phyloP scores from a whole-genome alignment of 30 jellyfish, hydroid and myxozoan species.

The Clytia hemisphaerica region DNA sequence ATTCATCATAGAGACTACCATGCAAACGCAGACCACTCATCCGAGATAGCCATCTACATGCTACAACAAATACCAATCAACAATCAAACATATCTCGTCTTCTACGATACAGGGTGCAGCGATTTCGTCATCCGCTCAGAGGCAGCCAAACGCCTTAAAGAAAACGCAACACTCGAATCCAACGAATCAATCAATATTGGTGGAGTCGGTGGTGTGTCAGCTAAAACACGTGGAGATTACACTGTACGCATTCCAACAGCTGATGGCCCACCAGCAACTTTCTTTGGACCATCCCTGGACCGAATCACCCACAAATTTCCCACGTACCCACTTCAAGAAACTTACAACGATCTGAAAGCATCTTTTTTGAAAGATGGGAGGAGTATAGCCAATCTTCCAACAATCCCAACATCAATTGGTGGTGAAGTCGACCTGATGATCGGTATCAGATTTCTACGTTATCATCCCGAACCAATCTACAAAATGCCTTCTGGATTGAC shows the following conservation, averaged over 20 bases:
- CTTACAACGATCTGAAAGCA: not conserved
- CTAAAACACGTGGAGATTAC: not conserved
- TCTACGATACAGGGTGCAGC: not conserved
- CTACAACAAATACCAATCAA: not conserved
- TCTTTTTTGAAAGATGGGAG: not conserved
- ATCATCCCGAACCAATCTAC: constrained; percentile 4
- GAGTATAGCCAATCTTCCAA: not conserved
- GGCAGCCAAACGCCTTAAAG: not conserved
- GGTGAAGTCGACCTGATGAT: not conserved
- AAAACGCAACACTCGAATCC: constrained; percentile 5
- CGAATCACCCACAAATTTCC: not conserved
- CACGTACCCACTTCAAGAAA: not conserved
- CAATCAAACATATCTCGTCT: not conserved
- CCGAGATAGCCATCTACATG: not conserved
- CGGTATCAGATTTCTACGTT: not conserved
- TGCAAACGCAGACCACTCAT: too few species aligned
- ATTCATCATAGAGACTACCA: too few species aligned
- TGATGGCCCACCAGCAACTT: not conserved
- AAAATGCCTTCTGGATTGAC: not conserved
- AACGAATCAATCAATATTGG: not conserved
- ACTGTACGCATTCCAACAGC: not conserved
- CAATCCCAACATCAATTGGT: not conserved
- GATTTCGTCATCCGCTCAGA: not conserved
- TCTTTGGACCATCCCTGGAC: not conserved
- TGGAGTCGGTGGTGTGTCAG: constrained; percentile 2